Evolutionary conservation across 1,140 invertebrate species (phyloP).

Genomic region (Calephelis virginiensis): DNA sequence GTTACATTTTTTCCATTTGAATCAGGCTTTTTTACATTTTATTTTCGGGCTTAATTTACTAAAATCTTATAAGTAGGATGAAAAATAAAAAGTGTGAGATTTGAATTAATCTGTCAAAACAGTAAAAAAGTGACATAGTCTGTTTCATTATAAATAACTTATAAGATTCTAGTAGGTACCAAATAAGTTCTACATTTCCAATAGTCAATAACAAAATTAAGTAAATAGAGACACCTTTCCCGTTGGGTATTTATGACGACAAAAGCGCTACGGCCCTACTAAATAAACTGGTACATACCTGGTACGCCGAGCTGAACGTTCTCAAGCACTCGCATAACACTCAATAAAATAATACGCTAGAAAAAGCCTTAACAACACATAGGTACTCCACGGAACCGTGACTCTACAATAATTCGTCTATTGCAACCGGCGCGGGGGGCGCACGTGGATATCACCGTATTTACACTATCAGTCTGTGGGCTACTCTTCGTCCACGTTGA

Average conservation of each 20-base stretch:
- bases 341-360: conserved; percentile 54
- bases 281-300: conserved; percentile 58
- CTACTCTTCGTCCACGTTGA: conserved; percentile 75
- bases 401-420: conserved; percentile 36
- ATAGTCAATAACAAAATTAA: neutral
- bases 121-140: no score
- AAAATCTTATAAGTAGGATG: no score
- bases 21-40: no score
- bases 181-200: neutral
- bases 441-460: conserved; percentile 42
- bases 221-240: neutral
- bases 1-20: no score
- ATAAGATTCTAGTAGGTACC: no score
- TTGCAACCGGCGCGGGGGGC: conserved; percentile 33
- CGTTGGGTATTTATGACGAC: neutral
- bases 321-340: conserved; percentile 63
- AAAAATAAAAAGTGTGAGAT: no score
- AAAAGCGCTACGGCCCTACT: conserved; percentile 9
- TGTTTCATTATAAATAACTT: no score
- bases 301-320: conserved; percentile 44
- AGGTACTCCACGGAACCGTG: conserved; percentile 34
- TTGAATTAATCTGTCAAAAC: no score
- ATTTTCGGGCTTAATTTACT: no score
- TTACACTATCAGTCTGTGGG: conserved; percentile 55
- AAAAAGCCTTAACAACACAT: conserved; percentile 58